phyloP scores from a whole-genome alignment of 2,797 vertebrate species.

The Yasuhikotakia modesta region DNA sequence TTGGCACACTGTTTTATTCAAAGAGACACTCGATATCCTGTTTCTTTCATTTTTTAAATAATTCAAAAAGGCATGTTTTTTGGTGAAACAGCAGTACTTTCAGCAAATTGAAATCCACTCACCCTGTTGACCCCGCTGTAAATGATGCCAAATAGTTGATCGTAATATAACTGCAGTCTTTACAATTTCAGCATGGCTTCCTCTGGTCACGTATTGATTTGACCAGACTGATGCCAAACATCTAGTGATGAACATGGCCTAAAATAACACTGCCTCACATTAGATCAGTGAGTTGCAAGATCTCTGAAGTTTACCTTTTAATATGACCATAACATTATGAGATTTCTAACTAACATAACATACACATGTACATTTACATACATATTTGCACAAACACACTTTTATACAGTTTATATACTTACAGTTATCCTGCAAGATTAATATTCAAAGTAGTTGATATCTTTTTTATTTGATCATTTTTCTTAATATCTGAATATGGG shows the following conservation, averaged over 20 bases:
- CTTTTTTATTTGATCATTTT: no score
- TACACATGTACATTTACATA: no score
- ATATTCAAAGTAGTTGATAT: neutral
- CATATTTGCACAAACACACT: no score
- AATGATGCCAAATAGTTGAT: neutral
- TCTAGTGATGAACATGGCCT: neutral
- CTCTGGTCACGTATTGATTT: neutral
- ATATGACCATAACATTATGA: no score
- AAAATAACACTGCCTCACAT: neutral
- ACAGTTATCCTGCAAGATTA: neutral
- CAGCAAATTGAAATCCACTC: neutral
- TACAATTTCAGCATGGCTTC: neutral
- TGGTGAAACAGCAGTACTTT: conserved; percentile 1
- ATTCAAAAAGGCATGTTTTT: conserved; percentile 17
- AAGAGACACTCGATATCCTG: conserved; percentile 19
- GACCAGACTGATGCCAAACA: neutral
- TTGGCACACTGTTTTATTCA: conserved; percentile 25
- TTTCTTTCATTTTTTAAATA: conserved; percentile 27
- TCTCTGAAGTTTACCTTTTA: no score
- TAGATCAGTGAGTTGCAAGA: neutral
- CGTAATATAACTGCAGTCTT: conserved; percentile 5
- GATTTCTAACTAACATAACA: no score
- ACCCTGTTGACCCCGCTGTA: neutral
- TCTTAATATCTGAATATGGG: neutral
- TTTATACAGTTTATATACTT: no score